Percentiles rank a stretch among this genome's conserved stretches.
phyloP scores from a whole-genome alignment of 2,888 invertebrate genomes.

The Ommatoiulus sabulosus region DNA sequence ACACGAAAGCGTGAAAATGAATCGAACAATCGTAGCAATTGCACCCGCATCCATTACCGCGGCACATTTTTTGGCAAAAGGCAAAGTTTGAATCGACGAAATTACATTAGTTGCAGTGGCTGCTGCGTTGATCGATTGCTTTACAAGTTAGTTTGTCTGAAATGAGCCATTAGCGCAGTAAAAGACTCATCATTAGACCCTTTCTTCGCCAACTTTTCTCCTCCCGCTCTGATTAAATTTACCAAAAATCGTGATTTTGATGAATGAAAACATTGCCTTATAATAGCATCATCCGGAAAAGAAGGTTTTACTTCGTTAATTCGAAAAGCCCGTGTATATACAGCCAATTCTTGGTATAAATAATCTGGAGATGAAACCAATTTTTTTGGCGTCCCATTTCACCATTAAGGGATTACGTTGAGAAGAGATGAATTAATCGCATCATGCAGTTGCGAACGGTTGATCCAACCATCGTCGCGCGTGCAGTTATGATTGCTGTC shows the following conservation, averaged over 20 bases:
- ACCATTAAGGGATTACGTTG: conserved; percentile 11
- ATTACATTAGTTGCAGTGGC: conserved; percentile 33
- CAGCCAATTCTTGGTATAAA: background rate
- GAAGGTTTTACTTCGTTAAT: conserved; percentile 13
- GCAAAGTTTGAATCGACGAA: background rate
- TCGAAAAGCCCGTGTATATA: background rate
- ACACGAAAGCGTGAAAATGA: conserved; percentile 32
- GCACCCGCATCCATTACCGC: conserved; percentile 19
- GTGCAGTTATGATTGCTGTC: background rate
- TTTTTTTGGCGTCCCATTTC: background rate
- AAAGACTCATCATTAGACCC: conserved; percentile 22
- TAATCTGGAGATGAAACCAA: background rate
- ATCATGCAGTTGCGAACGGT: background rate
- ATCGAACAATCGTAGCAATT: conserved; percentile 47
- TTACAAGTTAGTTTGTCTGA: conserved; percentile 45
- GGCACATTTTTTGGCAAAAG: background rate
- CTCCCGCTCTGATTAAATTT: background rate
- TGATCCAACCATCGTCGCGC: background rate
- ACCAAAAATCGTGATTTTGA: conserved; percentile 32
- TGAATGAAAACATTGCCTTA: conserved; percentile 41
- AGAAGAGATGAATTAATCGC: conserved; percentile 36
- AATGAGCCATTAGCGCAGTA: conserved; percentile 47
- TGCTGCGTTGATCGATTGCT: conserved; percentile 49
- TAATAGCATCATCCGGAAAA: conserved; percentile 29
- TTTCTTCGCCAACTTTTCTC: background rate